phyloP scores from a whole-genome alignment of 2,113 vertebrate species.

The Anolis sagrei region DNA sequence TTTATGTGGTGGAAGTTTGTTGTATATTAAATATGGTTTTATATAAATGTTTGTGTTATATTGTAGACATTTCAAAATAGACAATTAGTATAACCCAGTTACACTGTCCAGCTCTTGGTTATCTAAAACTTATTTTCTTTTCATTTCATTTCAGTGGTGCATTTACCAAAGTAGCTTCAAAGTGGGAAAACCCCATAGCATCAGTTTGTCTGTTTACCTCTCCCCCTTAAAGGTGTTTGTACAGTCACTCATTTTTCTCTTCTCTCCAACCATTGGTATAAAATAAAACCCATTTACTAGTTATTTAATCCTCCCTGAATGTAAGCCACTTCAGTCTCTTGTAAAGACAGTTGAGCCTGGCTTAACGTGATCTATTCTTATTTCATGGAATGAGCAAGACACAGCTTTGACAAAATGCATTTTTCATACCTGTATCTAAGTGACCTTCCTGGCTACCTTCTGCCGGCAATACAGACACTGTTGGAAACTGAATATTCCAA shows the following conservation, averaged over 20 bases:
- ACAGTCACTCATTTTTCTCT: not conserved
- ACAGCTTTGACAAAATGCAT: not conserved
- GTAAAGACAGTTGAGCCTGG: not conserved
- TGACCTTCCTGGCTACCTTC: no score
- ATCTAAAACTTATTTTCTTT: not conserved
- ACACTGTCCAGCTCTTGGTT: not conserved
- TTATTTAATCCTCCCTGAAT: not conserved
- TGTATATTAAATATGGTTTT: slow-evolving; percentile 84
- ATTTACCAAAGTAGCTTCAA: not conserved
- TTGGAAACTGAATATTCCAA: no score
- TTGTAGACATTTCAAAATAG: slow-evolving; percentile 28
- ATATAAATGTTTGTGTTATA: slow-evolving; percentile 76
- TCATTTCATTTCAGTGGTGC: not conserved
- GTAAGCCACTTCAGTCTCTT: not conserved
- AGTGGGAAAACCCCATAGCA: not conserved
- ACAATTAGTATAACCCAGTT: slow-evolving; percentile 25
- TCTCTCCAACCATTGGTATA: not conserved
- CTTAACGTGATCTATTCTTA: not conserved
- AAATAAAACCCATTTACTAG: not conserved
- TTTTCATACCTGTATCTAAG: not conserved
- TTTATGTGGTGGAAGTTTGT: slow-evolving; percentile 82
- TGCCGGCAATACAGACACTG: not conserved
- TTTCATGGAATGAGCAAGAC: not conserved
- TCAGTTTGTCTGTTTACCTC: not conserved
- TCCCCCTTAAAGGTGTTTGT: no score